Percentiles rank a stretch among this genome's conserved stretches.
Evolutionary conservation across 2,113 vertebrate genomes (phyloP).

Genomic region (Bungarus multicinctus): DNA sequence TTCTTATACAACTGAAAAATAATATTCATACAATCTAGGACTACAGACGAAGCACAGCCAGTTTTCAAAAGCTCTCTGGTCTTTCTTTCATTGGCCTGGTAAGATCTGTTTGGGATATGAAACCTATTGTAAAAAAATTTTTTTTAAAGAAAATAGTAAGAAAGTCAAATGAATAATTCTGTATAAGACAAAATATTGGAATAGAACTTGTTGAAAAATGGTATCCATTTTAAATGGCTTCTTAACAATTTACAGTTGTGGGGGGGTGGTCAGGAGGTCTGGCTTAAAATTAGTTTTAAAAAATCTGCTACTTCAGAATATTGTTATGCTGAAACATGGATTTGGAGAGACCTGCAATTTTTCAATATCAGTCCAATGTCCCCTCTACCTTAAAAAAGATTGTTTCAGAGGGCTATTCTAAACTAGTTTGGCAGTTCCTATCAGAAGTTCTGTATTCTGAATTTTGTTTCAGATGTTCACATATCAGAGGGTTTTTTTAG

Average conservation of each 20-base stretch:
- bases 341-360: background rate
- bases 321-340: conserved; percentile 32
- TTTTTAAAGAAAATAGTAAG: conserved; percentile 50
- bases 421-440: background rate
- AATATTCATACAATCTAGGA: conserved; percentile 71
- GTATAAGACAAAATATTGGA: conserved; percentile 46
- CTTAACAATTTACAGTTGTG: conserved; percentile 46
- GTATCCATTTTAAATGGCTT: conserved; percentile 39
- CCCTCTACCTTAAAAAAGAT: background rate
- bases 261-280: background rate
- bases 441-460: background rate
- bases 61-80: conserved; percentile 70
- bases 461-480: background rate
- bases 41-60: conserved; percentile 67
- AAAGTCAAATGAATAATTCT: conserved; percentile 47
- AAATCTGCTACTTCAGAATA: conserved; percentile 16
- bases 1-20: conserved; percentile 77
- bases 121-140: conserved; percentile 27
- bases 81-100: conserved; percentile 69
- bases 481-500: background rate
- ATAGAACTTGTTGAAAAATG: conserved; percentile 40
- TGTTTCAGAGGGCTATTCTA: background rate
- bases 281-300: background rate
- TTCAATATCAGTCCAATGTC: background rate
- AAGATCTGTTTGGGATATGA: conserved; percentile 57